Base-by-base conservation (phyloP, 2,888 invertebrate genomes). In the Drosophila koepferae region DNA sequence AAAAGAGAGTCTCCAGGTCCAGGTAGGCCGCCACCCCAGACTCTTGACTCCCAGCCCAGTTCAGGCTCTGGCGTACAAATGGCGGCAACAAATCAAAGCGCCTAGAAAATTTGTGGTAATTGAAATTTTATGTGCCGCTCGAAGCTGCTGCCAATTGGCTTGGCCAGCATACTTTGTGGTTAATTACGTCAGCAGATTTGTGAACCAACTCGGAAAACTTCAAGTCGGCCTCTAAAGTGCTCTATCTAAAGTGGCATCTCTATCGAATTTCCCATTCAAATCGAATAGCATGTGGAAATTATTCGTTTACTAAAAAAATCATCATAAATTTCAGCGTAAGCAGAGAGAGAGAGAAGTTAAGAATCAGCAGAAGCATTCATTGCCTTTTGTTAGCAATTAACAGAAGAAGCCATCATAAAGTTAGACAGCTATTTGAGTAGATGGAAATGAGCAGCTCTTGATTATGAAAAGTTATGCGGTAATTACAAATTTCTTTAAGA, bases 111-210 rank as follows among this genome's bases (percentile, higher is more conserved):
- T 86, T 84, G 86, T 83, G 83, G 83, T 83, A 83, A 83, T 83
- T 83, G 83, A 86, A 83, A 83, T 83, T 83, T 86, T 83, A 83
- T 86, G 78, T 80, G 80, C 73, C 71, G 77, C 70, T 81, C 77
- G 72, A 73, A 74, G 74, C 74, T 74, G 77, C 77, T 82, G 85
- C 85, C 80, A 82, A 82, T 82, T 77, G 82, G 59, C 63, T 67
- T 74, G 82, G 61, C 63, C 67, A 51, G 68, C 64, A 74, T 80
- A 82, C 78, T 78, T 76, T 81, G 80, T 78, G 77, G 74, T 79
- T 82, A 85, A 82, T 84, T 79, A 84, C 80, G 75, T 79, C 72
- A 75, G 64, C 80, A 79, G 67, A 72, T 67, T 70, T 55, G 53
- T 20, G 34, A 1, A 23, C 23, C 54, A 54, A 40, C n/a, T 23